Evolutionary conservation across 2,888 invertebrate species (phyloP), one percentile per base, ranked within the genome.

Genomic region (Orthonevra nobilis): DNA sequence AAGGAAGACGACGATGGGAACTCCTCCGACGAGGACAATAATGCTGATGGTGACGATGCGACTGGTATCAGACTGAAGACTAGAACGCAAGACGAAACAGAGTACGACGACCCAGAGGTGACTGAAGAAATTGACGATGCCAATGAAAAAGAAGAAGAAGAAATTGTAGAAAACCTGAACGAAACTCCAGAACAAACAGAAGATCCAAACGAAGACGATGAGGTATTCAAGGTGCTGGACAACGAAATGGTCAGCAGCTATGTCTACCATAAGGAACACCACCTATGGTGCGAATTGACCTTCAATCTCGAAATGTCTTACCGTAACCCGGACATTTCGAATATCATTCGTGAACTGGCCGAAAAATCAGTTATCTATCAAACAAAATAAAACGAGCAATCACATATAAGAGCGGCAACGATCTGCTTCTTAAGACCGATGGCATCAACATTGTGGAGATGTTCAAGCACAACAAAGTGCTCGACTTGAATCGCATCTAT

Each of bases 401-500:
- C 61, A 93, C 95, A 0, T 94, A 94, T 79, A 91, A 91, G 84
- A 93, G 93, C 83, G 90, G 92, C 48, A 90, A 91, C 14, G 89
- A 91, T 10, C 88, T 93, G 0, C 91, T 93, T 79, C 90, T 99
- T 0, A 96, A 96, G 89, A 99, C 99, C 0, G 99, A 99, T 85
- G 99, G 99, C 2, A 94, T 98, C 50, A 99, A 99, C 86, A 93
- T 99, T 61, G 90, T 92, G 91, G 96, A 96, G 90, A 95, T 99
- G 93, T 96, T 94, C 84, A 94, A 95, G 84, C 94, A 96, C 86
- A 90, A 92, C 56, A 90, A 94, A 60, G 86, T 96, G 2, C 88
- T 98, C 20, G 94, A 97, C 87, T 88, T 98, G 46, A 94, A 95
- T 84, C 92, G 92, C 74, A 87, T 98, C 0, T 97, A 97, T 88